These are phyloP conservation scores for Hydra vulgaris DNA, from an alignment of 30 jellyfish, hydroid and myxozoan species.

Conservation along the genomic window DNA sequence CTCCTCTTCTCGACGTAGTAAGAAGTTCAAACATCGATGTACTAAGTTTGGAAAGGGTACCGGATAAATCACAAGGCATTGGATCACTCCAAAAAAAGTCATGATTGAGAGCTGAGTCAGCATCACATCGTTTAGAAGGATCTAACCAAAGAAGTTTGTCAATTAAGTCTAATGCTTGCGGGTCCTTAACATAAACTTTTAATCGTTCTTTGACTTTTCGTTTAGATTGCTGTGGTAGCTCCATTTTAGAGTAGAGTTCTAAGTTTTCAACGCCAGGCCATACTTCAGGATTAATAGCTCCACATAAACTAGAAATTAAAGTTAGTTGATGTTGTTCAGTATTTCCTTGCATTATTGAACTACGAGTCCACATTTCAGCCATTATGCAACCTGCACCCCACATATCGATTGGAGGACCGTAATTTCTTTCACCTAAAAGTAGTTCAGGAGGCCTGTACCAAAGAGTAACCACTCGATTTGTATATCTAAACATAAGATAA, in stretches of 20 bases:
- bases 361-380: constrained; percentile 99
- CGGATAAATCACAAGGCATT: constrained; percentile 85
- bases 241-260: constrained; percentile 68
- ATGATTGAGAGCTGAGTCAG: constrained; percentile 95
- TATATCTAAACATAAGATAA: constrained; percentile 35
- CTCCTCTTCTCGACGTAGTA: constrained; percentile 69
- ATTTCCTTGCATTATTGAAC: constrained; percentile 96
- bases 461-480: constrained; percentile 89
- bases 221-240: constrained; percentile 50
- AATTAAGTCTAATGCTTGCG: constrained; percentile 76
- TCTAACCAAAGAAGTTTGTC: constrained; percentile 77
- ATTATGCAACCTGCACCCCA: constrained; percentile 99
- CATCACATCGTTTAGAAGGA: constrained; percentile 81
- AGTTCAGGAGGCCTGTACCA: constrained; percentile 99
- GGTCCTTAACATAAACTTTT: constrained; percentile 61
- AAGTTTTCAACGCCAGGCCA: constrained; percentile 95
- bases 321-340: constrained; percentile 83
- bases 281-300: constrained; percentile 61
- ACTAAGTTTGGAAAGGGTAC: constrained; percentile 64
- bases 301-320: constrained; percentile 73
- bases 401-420: constrained; percentile 94
- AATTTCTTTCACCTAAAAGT: constrained; percentile 89
- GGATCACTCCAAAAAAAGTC: constrained; percentile 99
- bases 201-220: constrained; percentile 85
- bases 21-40: constrained; percentile 90